A percentile compares a stretch with the other conserved stretches of the same genome.
These are phyloP conservation scores for Parapristionchus giblindavisi DNA, from an alignment of 2,888 invertebrate species.

Conservation along the genomic window DNA sequence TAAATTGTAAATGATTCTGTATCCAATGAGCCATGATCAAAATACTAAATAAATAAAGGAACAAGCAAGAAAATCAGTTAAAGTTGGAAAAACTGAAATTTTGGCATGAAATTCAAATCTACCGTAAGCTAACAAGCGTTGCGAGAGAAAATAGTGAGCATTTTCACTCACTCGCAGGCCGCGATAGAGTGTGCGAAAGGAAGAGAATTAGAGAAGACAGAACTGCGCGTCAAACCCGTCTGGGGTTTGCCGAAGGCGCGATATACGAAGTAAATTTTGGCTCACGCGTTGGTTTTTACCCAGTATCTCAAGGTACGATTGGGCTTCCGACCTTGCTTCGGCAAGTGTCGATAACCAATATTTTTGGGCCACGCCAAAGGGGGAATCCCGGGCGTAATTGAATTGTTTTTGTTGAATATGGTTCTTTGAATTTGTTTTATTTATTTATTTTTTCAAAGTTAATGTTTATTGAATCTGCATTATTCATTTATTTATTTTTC, in stretches of 20 bases:
- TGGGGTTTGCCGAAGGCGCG: neutral
- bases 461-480: neutral
- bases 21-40: too few relatives aligned
- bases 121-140: too few relatives aligned
- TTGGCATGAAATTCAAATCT: too few relatives aligned
- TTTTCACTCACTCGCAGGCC: neutral
- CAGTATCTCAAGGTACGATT: conserved; percentile 38
- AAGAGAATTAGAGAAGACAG: conserved; percentile 29
- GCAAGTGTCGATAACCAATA: conserved; percentile 33
- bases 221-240: neutral
- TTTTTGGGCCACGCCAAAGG: conserved; percentile 29
- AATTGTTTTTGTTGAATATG: neutral
- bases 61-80: too few relatives aligned
- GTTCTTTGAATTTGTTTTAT: too few relatives aligned
- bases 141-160: neutral
- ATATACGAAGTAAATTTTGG: neutral
- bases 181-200: neutral
- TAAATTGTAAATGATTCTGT: too few relatives aligned
- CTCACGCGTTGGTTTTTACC: conserved; percentile 11
- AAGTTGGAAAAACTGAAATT: too few relatives aligned
- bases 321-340: conserved; percentile 35
- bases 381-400: conserved; percentile 28
- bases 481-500: neutral
- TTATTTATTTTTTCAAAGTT: neutral
- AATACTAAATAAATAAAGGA: too few relatives aligned